A percentile compares a stretch with the other conserved stretches of the same genome.
Evolutionary conservation across 2,888 invertebrate genomes (phyloP).

Genomic region (Malachius bipustulatus): DNA sequence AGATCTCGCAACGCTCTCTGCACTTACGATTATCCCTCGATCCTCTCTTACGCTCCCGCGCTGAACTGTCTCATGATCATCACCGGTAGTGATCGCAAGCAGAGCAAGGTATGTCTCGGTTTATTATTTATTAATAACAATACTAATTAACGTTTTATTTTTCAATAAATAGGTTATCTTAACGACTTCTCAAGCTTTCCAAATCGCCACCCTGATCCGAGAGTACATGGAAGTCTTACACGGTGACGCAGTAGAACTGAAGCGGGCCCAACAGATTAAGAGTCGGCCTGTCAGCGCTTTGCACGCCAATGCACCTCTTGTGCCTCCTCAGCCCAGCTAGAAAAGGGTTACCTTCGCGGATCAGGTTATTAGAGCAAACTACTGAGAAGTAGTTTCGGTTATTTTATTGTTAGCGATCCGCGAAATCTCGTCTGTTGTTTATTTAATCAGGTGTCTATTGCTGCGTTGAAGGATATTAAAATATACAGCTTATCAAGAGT

Average conservation of each 20-base stretch:
- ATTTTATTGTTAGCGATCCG: too few relatives aligned
- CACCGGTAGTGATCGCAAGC: slow-evolving; percentile 79
- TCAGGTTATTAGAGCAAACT: slow-evolving; percentile 32
- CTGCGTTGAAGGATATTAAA: too few relatives aligned
- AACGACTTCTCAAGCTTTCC: slow-evolving; percentile 85
- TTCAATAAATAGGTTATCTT: slow-evolving; percentile 86
- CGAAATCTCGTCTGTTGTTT: too few relatives aligned
- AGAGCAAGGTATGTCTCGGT: too few relatives aligned
- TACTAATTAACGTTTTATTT: slow-evolving; percentile 1
- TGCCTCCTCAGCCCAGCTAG: slow-evolving; percentile 49
- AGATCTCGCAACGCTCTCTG: slow-evolving; percentile 79
- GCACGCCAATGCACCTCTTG: slow-evolving; percentile 42
- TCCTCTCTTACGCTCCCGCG: slow-evolving; percentile 84
- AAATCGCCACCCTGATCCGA: slow-evolving; percentile 83
- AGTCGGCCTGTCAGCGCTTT: slow-evolving; percentile 39
- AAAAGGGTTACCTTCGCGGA: slow-evolving; percentile 39
- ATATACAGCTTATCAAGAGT: too few relatives aligned
- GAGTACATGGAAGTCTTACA: slow-evolving; percentile 64
- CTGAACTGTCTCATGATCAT: slow-evolving; percentile 88
- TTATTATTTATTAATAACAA: too few relatives aligned
- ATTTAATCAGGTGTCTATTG: too few relatives aligned
- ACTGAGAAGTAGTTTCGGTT: too few relatives aligned
- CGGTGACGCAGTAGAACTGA: slow-evolving; percentile 27
- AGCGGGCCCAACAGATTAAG: slow-evolving; percentile 27
- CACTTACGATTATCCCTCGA: slow-evolving; percentile 81